phyloP scores from a whole-genome alignment of 2,888 invertebrate species.

The Philaethria dido region DNA sequence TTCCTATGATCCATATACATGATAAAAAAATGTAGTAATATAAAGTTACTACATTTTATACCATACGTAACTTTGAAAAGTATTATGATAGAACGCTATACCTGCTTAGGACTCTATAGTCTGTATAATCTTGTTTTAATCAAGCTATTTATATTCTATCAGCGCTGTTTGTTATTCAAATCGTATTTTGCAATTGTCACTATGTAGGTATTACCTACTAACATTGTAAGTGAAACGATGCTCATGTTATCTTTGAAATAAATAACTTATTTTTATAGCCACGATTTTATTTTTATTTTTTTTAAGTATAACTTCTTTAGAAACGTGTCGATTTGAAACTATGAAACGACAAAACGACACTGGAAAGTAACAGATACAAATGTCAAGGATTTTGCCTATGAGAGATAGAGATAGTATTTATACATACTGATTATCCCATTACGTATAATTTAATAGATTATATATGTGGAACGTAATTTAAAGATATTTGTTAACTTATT shows the following conservation, averaged over 20 bases:
- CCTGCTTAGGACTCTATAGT: not conserved
- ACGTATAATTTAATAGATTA: too few species aligned
- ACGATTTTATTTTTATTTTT: not conserved
- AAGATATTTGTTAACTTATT: too few species aligned
- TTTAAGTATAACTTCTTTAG: not conserved
- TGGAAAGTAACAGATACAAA: too few species aligned
- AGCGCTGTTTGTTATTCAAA: conserved; percentile 31
- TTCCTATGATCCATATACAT: not conserved
- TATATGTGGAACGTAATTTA: too few species aligned
- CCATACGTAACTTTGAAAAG: not conserved
- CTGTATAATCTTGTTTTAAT: conserved; percentile 21
- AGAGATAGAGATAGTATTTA: not conserved
- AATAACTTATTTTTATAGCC: not conserved
- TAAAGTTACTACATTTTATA: too few species aligned
- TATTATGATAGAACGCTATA: not conserved
- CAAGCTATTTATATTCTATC: conserved; percentile 28
- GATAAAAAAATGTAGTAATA: too few species aligned
- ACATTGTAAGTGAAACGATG: conserved; percentile 3
- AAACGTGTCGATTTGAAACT: not conserved
- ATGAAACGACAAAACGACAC: too few species aligned
- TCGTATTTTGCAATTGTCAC: conserved; percentile 15
- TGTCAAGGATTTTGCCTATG: not conserved
- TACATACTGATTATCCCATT: too few species aligned
- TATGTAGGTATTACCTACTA: conserved; percentile 2
- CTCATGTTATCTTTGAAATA: not conserved